Conservation (phyloP, 2,797 vertebrate species). For the Delichon dasypus region DNA sequence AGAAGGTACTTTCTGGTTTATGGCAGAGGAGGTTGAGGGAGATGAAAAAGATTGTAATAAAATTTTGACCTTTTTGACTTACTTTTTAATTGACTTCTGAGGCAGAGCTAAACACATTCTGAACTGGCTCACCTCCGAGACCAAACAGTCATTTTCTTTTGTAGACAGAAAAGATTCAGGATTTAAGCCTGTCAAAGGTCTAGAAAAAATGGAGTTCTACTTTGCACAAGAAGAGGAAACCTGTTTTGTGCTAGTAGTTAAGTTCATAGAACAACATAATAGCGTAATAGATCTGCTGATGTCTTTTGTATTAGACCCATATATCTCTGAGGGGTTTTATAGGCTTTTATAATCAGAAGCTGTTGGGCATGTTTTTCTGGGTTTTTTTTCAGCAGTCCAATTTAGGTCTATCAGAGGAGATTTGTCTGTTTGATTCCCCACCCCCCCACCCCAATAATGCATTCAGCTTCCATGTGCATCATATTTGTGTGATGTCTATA, state of each 20-base stretch:
- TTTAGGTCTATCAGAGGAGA: neutral
- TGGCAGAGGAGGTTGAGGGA: neutral
- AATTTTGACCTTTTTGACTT: slow-evolving; percentile 28
- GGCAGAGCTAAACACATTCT: neutral
- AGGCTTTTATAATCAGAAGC: neutral
- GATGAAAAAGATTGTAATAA: slow-evolving; percentile 4
- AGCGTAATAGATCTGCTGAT: neutral
- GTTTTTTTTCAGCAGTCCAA: neutral
- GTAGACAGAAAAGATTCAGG: slow-evolving; percentile 24
- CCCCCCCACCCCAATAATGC: too few species aligned
- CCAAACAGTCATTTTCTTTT: slow-evolving; percentile 21
- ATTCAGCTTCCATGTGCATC: neutral
- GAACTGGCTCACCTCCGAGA: neutral
- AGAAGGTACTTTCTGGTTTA: neutral
- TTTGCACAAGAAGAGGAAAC: neutral
- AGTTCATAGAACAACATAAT: neutral
- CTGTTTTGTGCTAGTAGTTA: neutral
- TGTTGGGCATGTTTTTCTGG: neutral
- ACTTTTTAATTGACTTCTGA: slow-evolving; percentile 28
- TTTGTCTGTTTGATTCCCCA: neutral
- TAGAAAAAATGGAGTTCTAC: neutral
- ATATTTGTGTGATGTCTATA: neutral
- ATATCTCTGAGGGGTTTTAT: neutral
- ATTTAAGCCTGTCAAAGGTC: slow-evolving; percentile 12
- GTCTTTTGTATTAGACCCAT: neutral